These are phyloP conservation scores for Empis livida DNA, from an alignment of 2,888 invertebrate species.

Conservation along the genomic window DNA sequence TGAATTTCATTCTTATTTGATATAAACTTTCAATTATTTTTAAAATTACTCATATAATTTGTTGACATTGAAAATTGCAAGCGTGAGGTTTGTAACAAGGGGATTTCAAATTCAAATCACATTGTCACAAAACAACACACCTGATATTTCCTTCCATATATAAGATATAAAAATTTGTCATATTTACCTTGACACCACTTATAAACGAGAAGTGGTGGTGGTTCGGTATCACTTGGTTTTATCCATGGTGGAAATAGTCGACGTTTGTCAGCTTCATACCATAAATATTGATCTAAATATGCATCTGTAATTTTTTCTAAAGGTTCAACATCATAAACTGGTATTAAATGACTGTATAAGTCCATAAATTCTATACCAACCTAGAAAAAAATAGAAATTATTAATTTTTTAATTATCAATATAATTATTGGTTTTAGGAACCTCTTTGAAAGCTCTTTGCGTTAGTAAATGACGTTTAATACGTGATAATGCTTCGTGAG, in stretches of 20 bases:
- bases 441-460: conserved; percentile 97
- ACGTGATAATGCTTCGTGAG: conserved; percentile 95
- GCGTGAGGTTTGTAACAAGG: conserved; percentile 60
- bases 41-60: conserved; percentile 1
- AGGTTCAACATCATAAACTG: conserved; percentile 98
- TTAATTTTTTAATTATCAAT: too few relatives aligned
- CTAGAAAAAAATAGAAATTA: conserved; percentile 30
- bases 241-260: conserved; percentile 97
- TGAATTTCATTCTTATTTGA: background rate
- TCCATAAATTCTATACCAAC: conserved; percentile 99
- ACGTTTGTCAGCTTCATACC: conserved; percentile 99
- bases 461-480: conserved; percentile 98
- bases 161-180: background rate
- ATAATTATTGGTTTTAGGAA: background rate
- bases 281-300: conserved; percentile 97
- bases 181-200: conserved; percentile 94
- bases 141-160: conserved; percentile 27
- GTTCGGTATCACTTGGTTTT: conserved; percentile 97
- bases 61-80: conserved; percentile 28
- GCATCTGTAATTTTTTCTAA: conserved; percentile 99
- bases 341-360: conserved; percentile 94
- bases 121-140: conserved; percentile 52
- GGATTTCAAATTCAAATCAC: conserved; percentile 48
- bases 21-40: background rate
- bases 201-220: conserved; percentile 81